These are phyloP conservation scores for Cryptotis parvus DNA, from an alignment of 2,113 vertebrate species.

Conservation along the genomic window DNA sequence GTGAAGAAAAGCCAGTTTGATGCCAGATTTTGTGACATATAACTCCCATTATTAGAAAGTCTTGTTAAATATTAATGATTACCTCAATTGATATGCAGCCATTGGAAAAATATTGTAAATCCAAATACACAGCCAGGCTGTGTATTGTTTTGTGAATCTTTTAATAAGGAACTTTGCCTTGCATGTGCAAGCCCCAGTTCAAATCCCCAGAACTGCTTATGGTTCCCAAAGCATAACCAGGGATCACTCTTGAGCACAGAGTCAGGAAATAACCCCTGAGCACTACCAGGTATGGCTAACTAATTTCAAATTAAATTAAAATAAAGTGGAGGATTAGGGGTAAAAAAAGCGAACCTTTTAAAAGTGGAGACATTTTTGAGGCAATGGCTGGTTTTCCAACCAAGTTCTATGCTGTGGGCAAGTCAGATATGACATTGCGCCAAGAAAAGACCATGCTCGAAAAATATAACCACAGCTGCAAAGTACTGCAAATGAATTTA, in stretches of 20 bases:
- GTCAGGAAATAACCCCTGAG: too few species aligned
- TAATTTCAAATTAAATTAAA: too few species aligned
- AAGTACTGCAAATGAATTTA: not conserved
- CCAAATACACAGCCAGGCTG: not conserved
- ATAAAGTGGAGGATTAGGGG: too few species aligned
- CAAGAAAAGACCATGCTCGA: not conserved
- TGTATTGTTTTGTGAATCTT: not conserved
- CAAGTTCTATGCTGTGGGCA: not conserved
- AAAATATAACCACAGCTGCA: not conserved
- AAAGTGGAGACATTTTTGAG: not conserved
- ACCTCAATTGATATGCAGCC: not conserved
- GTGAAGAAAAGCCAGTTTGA: conserved; percentile 16
- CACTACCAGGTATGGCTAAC: too few species aligned
- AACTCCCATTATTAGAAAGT: not conserved
- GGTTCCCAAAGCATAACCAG: too few species aligned
- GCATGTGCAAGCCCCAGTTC: too few species aligned
- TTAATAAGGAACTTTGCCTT: too few species aligned
- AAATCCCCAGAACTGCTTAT: too few species aligned
- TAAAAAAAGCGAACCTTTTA: too few species aligned
- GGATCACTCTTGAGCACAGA: too few species aligned
- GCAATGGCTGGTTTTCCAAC: not conserved
- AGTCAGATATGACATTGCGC: not conserved
- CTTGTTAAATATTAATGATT: not conserved
- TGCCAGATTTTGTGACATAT: not conserved
- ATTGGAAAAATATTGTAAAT: not conserved